Conservation (phyloP, 2,888 invertebrate genomes). For the Rhamnusium bicolor region DNA sequence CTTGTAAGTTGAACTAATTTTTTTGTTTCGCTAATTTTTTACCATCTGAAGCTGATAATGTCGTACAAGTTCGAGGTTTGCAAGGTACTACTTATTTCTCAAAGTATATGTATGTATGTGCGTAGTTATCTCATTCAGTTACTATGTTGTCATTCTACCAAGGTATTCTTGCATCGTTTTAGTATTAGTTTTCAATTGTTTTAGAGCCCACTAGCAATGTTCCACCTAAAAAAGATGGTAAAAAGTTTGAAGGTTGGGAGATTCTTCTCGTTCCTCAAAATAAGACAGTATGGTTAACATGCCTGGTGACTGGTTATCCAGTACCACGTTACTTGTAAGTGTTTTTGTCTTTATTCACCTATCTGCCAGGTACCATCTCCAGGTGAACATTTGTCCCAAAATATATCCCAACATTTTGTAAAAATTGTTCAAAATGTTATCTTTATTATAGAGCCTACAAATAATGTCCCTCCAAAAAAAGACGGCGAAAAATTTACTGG, state of each 20-base stretch:
- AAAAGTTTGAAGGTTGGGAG: constrained; percentile 75
- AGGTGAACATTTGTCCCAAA: neutral
- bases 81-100: neutral
- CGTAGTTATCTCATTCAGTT: neutral
- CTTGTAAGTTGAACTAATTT: constrained; percentile 67
- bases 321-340: constrained; percentile 81
- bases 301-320: constrained; percentile 80
- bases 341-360: constrained; percentile 3
- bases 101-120: neutral
- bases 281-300: constrained; percentile 76
- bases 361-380: neutral
- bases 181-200: constrained; percentile 30
- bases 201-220: constrained; percentile 77
- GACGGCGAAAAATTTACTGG: constrained; percentile 74
- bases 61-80: neutral
- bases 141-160: neutral
- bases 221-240: constrained; percentile 76
- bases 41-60: constrained; percentile 55
- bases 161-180: neutral
- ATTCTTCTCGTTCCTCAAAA: constrained; percentile 73
- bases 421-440: neutral
- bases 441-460: constrained; percentile 72
- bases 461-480: constrained; percentile 78
- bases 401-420: constrained; percentile 30
- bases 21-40: neutral